Base-by-base conservation (phyloP, 2,797 vertebrate species). In the Poliocrania exsul region DNA sequence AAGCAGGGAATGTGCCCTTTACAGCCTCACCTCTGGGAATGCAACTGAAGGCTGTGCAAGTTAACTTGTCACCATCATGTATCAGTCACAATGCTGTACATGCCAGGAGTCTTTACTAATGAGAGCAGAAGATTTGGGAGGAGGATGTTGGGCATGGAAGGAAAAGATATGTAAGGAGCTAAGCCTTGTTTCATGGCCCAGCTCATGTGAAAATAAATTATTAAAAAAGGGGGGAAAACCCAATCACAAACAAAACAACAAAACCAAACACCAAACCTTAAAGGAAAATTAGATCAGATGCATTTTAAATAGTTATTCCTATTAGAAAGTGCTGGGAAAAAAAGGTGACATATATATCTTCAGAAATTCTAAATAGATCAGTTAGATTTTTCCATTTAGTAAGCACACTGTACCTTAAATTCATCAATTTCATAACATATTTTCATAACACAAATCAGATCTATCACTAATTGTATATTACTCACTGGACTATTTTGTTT, bases 31-130 rank as follows among this genome's bases (percentile, higher is more conserved):
- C 1, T 4, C 31, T 24, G 42, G 29, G 35, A 79, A 49, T 12
- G 42, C 14, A 12, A 5, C n/a, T 5, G 44, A 71, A 54, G 42
- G 38, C 24, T 33, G 23, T 13, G 38, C 19, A 18, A 28, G 15
- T 61, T 18, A 13, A 4, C 38, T 2, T 35, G 72, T 14, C n/a
- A 3, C 24, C 0, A 0, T 10, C 17, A 14, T 0, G 2, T 17
- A 16, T 1, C 20, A 37, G 31, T 37, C 29, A 16, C 10, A 14
- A 14, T 4, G 1, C 0, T 4, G 8, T 38, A 18, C 5, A 0
- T 10, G 26, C 42, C n/a, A 6, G 5, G 5, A 21, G 35, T 18
- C 47, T 26, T 17, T 38, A 6, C 26, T 21, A 40, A 40, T 28
- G n/a, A 66, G 33, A 37, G 28, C 16, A 73, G 13, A 7, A 44